Evolutionary conservation across 2,888 invertebrate species (phyloP).

Genomic region (Hyles lineata): DNA sequence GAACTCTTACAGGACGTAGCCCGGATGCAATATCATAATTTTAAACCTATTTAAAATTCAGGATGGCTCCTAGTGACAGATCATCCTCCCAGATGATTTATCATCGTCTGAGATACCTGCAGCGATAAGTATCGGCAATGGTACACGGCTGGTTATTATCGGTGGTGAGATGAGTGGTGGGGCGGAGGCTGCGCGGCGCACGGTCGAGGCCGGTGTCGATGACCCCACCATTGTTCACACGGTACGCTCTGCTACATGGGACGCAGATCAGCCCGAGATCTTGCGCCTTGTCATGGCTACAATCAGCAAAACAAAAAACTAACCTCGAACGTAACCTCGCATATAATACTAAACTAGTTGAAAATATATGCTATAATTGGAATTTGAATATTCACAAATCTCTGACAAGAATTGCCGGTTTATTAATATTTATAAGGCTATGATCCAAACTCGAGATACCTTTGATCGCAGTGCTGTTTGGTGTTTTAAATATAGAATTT

Average conservation of each 20-base stretch:
- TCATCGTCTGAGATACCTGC: background rate
- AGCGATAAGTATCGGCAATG: background rate
- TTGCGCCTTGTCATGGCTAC: constrained; percentile 16
- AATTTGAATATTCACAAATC: no score
- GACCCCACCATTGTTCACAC: constrained; percentile 26
- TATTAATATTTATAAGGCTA: no score
- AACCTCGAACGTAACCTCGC: background rate
- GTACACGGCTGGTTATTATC: constrained; percentile 4
- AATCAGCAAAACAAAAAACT: constrained; percentile 3
- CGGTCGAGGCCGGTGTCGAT: constrained; percentile 27
- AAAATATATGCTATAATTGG: background rate
- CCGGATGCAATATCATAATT: no score
- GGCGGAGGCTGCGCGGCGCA: constrained; percentile 23
- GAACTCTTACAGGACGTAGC: no score
- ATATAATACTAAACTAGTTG: background rate
- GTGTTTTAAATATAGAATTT: no score
- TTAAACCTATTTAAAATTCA: no score
- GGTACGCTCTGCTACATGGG: constrained; percentile 15
- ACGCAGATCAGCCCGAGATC: constrained; percentile 19
- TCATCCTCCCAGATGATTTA: background rate
- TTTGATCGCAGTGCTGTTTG: no score
- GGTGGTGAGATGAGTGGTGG: constrained; percentile 23
- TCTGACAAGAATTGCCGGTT: no score
- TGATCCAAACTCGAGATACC: no score
- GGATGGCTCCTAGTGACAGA: no score